Evolutionary conservation across 2,113 vertebrate species (phyloP), one percentile per base, ranked within the genome.

Genomic region (Sigmodon hispidus): DNA sequence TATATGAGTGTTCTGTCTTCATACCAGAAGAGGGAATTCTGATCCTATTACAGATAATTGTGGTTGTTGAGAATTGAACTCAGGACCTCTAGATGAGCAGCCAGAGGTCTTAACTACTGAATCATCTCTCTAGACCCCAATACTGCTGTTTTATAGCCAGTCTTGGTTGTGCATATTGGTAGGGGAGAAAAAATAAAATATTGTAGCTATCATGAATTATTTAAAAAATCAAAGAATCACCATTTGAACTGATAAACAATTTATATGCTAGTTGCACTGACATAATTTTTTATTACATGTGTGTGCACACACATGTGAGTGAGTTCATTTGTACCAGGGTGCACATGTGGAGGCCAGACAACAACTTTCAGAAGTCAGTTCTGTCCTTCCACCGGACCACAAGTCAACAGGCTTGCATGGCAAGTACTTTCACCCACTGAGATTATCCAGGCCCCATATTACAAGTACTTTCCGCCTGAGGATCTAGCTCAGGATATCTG

Each of bases 101-200:
- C 17, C 10, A 63, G 26, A 29, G 61, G 26, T 31, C 61, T 63
- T 63, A 63, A 63, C 24, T 10, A 11, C 61, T 70, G 72, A 73
- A 31, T 40, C 72, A 73, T 45, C 72, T 45, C 22, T 45, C 72
- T 10, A 45, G 72, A 21, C 40, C 40, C 40, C 13, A 69, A 19
- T 95, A 24, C 13, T 95, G 22, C 24, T 90, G 50, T 95, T 91
- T 94, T 94, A 72, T 67, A 61, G 29, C 88, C 40, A 93, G 89
- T 94, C n/a, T 88, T 97, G 31, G 1, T 93, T 93, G 21, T 90
- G 21, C 13, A 22, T 88, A 24, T 94, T 93, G 72, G 16, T 87
- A 5, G 69, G 12, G 3, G 34, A 93, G 15, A 55, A 92, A 85
- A 50, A 63, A 80, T 91, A 92, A 94, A 55, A 52, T 79, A 88